phyloP scores from a whole-genome alignment of 1,140 invertebrate species.

The Rhopalosiphum maidis region DNA sequence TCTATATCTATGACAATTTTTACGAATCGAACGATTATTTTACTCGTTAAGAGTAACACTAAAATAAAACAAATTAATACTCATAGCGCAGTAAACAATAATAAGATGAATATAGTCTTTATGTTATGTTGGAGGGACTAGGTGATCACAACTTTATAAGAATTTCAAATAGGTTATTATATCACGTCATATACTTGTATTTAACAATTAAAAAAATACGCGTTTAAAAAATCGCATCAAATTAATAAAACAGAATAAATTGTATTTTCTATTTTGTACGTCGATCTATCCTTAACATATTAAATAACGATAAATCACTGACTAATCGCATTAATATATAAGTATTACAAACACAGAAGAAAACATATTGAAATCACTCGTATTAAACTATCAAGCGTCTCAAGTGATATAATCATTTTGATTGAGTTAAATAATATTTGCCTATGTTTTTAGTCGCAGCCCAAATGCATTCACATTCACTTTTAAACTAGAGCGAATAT shows the following conservation, averaged over 20 bases:
- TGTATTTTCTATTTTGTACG: neutral
- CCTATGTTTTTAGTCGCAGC: neutral
- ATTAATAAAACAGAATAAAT: neutral
- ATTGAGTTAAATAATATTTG: constrained; percentile 32
- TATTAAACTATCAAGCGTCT: neutral
- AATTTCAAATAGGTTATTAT: neutral
- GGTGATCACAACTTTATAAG: neutral
- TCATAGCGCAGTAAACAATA: neutral
- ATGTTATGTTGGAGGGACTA: neutral
- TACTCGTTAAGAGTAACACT: neutral
- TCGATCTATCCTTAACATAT: neutral
- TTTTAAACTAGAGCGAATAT: constrained; percentile 49
- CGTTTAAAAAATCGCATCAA: neutral
- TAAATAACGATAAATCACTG: neutral
- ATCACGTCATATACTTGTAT: neutral
- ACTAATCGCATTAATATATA: neutral
- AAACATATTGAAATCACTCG: neutral
- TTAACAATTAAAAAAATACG: neutral
- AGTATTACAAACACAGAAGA: neutral
- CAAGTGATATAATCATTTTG: neutral
- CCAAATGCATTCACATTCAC: constrained; percentile 32
- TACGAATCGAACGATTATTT: neutral
- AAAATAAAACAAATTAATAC: neutral
- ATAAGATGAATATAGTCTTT: neutral
- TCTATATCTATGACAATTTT: neutral